A percentile compares a stretch with the other conserved stretches of the same genome.
phyloP scores from a whole-genome alignment of 2,888 invertebrate species.

The Neocrepidodera transversa region DNA sequence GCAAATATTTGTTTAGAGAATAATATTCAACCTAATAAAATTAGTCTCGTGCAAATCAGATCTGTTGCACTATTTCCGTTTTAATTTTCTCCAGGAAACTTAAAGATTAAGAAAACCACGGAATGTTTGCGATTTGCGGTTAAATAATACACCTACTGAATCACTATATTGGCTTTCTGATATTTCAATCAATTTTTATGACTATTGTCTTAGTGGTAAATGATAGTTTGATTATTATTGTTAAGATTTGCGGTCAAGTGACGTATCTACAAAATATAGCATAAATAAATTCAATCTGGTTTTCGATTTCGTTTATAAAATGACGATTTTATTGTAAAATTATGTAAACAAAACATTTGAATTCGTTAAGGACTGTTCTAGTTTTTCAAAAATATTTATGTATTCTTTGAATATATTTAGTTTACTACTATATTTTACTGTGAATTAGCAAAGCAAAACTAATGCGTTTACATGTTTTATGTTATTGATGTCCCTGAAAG shows the following conservation, averaged over 20 bases:
- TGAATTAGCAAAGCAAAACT: conserved; percentile 1
- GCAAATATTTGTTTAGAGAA: conserved; percentile 10
- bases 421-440: neutral
- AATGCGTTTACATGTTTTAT: neutral
- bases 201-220: conserved; percentile 6
- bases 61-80: conserved; percentile 7
- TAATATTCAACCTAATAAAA: neutral
- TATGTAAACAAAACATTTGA: too few species aligned
- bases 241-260: neutral
- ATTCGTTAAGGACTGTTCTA: neutral
- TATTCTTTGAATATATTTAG: neutral
- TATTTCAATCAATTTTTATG: conserved; percentile 10
- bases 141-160: conserved; percentile 9
- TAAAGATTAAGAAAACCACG: neutral
- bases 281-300: too few species aligned
- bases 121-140: conserved; percentile 6
- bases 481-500: neutral
- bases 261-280: neutral
- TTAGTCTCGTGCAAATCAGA: conserved; percentile 1
- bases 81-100: conserved; percentile 1
- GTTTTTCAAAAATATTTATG: neutral
- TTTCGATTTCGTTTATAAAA: too few species aligned
- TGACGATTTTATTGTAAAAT: neutral
- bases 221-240: neutral
- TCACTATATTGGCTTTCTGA: neutral